Conservation (phyloP, 2,888 invertebrate species). For the Aquatica leii region DNA sequence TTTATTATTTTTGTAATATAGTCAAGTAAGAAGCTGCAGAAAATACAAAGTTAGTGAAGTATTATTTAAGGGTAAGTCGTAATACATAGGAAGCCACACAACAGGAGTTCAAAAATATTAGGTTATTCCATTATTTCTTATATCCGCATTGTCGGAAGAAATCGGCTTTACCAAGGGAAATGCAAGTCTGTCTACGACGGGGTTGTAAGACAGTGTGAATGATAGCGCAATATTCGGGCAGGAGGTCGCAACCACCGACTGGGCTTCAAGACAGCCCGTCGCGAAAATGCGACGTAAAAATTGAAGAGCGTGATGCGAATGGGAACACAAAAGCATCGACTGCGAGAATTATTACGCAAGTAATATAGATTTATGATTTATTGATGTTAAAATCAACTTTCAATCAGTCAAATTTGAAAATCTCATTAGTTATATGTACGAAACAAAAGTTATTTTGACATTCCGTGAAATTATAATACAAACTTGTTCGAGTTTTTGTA, state of each 20-base stretch:
- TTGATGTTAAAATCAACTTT: slow-evolving; percentile 22
- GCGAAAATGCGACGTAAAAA: slow-evolving; percentile 51
- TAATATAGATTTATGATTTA: slow-evolving; percentile 41
- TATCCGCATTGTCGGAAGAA: slow-evolving; percentile 44
- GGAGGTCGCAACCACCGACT: slow-evolving; percentile 48
- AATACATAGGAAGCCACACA: slow-evolving; percentile 26
- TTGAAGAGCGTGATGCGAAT: slow-evolving; percentile 50
- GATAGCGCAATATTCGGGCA: slow-evolving; percentile 53
- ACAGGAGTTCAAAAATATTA: slow-evolving; percentile 43
- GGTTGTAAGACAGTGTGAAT: slow-evolving; percentile 46
- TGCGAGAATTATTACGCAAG: too few species aligned
- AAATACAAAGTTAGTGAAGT: slow-evolving; percentile 4
- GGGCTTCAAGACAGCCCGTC: slow-evolving; percentile 46
- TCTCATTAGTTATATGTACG: slow-evolving; percentile 10
- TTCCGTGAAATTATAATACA: neutral
- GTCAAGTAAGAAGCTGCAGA: neutral
- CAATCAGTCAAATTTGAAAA: slow-evolving; percentile 25
- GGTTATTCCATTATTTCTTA: slow-evolving; percentile 48
- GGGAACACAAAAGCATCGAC: slow-evolving; percentile 41
- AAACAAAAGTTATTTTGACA: slow-evolving; percentile 7
- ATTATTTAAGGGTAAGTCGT: slow-evolving; percentile 2
- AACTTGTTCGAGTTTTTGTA: too few species aligned
- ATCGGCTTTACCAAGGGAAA: slow-evolving; percentile 49
- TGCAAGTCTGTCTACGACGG: slow-evolving; percentile 46
- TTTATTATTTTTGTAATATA: too few species aligned